Evolutionary conservation across 2,113 vertebrate genomes (phyloP), one percentile per base, ranked within the genome.

Genomic region (Dasyprocta punctata): DNA sequence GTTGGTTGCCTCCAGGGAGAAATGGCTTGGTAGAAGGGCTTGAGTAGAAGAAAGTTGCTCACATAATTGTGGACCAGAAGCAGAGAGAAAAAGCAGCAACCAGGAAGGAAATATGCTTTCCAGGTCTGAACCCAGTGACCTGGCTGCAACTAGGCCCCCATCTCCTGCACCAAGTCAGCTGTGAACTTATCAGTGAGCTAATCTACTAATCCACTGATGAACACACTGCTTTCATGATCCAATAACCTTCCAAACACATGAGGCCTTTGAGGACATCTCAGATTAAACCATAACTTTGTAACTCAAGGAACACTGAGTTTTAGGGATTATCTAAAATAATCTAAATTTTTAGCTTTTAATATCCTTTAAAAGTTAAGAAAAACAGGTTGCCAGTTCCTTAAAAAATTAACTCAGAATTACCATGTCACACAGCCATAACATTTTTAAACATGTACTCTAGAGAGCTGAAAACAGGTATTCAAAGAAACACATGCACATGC

Each of bases 301-400:
- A 0, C 92, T 97, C 47, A 93, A 61, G 30, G 44, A 58, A 36
- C 93, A 95, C 80, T 94, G 80, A 84, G 80, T 98, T 95, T 90
- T 71, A 84, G 20, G 16, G 41, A 52, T 36, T 86, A 38, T 93
- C 94, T 95, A 96, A 96, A 97, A 98, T 36, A 85, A 38, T 93
- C 94, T 95, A 96, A 96, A 97, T 98, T 33, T 92, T 96, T 88
- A 61, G n/a, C 89, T 97, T 96, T 90, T 58, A 0, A 20, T 83
- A 98, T 97, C 75, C 91, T 97, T 94, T 17, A 78, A 77, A 78
- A 78, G 44, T 78, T 78, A 78, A 78, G 75, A n/a, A 84, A 95
- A 52, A 90, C 0, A 88, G 36, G 12, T 89, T 73, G 16, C 16
- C 47, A 80, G 36, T 65, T 84, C 14, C 44, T 90, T 54, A 41